Evolutionary conservation across 2,113 vertebrate genomes (phyloP).

Genomic region (Pomatorhinus ruficollis): DNA sequence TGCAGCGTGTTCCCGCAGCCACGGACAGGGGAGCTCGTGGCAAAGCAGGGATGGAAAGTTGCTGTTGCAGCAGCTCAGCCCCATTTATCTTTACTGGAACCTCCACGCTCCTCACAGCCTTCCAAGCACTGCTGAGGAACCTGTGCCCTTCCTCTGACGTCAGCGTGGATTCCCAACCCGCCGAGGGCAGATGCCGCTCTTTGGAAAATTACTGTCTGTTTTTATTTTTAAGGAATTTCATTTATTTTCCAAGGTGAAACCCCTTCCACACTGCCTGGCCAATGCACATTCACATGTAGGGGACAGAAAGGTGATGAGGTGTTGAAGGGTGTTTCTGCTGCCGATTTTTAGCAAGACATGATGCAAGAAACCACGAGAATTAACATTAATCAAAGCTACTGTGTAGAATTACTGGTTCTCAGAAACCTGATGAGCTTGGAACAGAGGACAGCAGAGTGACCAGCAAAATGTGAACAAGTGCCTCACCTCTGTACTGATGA

Average conservation of each 20-base stretch:
- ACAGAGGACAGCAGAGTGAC: neutral
- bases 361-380: neutral
- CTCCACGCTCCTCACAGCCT: neutral
- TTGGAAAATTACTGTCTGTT: neutral
- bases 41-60: constrained; percentile 15
- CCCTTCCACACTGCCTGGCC: neutral
- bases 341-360: neutral
- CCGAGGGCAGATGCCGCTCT: neutral
- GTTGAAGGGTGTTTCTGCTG: neutral
- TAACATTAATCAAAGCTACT: neutral
- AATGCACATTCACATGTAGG: accelerated
- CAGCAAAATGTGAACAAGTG: neutral
- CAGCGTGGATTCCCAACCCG: neutral
- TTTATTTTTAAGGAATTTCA: neutral
- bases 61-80: neutral
- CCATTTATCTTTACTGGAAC: neutral
- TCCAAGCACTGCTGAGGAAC: neutral
- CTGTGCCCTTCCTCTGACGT: neutral
- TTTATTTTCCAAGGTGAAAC: neutral
- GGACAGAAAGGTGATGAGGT: neutral
- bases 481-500: neutral
- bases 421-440: neutral
- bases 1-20: neutral
- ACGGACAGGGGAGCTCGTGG: neutral
- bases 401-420: neutral